Evolutionary conservation across 53 echinoderm and acorn worm species (phyloP), one percentile per base, ranked within the genome.

Genomic region (Echinarachnius parma): DNA sequence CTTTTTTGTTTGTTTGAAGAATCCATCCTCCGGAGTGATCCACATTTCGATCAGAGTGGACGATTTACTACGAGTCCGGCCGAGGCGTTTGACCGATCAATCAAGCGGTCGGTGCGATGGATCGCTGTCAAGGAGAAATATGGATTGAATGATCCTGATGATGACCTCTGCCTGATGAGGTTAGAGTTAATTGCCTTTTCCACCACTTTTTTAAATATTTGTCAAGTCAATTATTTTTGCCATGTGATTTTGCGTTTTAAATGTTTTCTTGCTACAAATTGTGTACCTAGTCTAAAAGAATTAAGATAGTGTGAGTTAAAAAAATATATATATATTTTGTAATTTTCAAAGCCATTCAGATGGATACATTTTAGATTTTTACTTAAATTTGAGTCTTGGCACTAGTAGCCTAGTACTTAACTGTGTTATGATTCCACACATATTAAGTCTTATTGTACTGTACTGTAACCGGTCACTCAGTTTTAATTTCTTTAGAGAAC

Each of bases 1-100:
- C 29, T 36, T 25, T 5, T 65, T 59, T 82, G 15, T 30, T 21
- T 45, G n/a, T 28, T 80, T 20, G 34, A 60, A 91, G 91, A 91
- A 62, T 82, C 86, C 10, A 46, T 62, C 48, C 44, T 86, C 37
- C 59, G 76, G 9, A 58, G 53, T 21, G 86, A 91, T 53, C 91
- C 91, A 20, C 46, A 66, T n/a, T 91, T 91, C 69, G 75, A 83
- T 28, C 79, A 83, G 50, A 54, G 39, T 21, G 83, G 83, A 9
- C 70, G 91, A 16, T 70, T 48, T 65, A 48, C 82, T 15, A 34
- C 76, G 9, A 75, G 36, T 29, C 42, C 75, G 21, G 76, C 53
- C 24, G 83, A 91, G 53, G 69, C 80, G 24, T 85, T 75, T 64
- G 89, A 89, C 50, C 46, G 53, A 13, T 54, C 72, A 0, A 75